Conservation (phyloP, 2,113 vertebrate genomes). For the Hepsetus odoe region DNA sequence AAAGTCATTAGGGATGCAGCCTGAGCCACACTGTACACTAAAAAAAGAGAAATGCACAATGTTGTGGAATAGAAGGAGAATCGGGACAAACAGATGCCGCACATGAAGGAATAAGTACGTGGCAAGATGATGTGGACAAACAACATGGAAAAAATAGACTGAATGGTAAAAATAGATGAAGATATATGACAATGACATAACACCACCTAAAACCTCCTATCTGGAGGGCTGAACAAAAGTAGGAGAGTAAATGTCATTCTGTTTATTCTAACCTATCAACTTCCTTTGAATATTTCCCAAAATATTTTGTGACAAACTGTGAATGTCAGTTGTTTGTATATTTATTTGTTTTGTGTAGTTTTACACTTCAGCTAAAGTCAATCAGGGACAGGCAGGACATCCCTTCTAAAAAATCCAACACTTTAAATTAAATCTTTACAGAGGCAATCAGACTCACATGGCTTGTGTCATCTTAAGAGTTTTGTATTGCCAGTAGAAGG, state of each 20-base stretch:
- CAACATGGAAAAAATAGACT: background rate
- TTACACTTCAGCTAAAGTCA: no score
- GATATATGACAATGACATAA: background rate
- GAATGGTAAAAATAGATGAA: slow-evolving; percentile 3
- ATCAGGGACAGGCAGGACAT: no score
- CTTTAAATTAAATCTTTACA: no score
- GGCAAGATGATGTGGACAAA: background rate
- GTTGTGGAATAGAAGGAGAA: slow-evolving; percentile 3
- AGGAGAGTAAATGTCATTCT: background rate
- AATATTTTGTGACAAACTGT: background rate
- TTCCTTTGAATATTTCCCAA: background rate
- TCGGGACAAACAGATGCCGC: background rate
- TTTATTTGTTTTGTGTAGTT: no score
- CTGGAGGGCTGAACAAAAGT: background rate
- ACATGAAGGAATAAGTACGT: background rate
- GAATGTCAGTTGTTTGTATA: background rate
- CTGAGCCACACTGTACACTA: slow-evolving; percentile 16
- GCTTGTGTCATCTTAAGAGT: no score
- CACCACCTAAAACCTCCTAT: background rate
- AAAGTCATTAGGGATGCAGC: slow-evolving; percentile 30
- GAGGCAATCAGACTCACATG: no score
- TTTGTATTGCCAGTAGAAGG: no score
- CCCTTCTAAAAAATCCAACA: no score
- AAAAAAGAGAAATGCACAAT: slow-evolving; percentile 9
- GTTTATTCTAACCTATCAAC: background rate